Base-by-base conservation (phyloP, 2,888 invertebrate species). In the Thalpophila matura region DNA sequence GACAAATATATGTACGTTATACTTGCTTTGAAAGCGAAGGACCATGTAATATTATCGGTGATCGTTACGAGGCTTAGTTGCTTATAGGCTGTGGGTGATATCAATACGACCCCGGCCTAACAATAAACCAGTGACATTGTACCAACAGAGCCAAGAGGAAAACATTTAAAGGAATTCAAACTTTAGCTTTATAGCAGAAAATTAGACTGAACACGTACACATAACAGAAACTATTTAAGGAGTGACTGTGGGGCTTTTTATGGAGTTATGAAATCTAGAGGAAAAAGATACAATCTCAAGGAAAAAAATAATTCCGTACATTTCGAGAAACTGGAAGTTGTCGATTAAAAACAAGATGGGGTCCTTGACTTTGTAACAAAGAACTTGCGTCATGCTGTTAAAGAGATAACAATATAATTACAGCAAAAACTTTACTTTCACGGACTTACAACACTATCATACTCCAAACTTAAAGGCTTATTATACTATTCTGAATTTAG, bases 361-460 rank as follows among this genome's bases (percentile, higher is more conserved):
- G 89, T 90, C 91, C 90, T 91, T 91, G 91, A 90, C 90, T 89
- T 74, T 86, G 49, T 35, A 81, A 83, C 82, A 86, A 83, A 81
- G 74, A 74, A 69, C 62, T 77, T 70, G 67, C 70, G 66, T 58
- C 63, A 72, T 56, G 60, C 22, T 61, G 18, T 47, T 47, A 53
- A n/a, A 47, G 56, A 62, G 68, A 68, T 62, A 68, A 62, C 40
- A 53, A 58, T 68, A 47, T 61, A 70, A 75, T 75, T 70, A 35
- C 40, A 14, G 50, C 22, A 43, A 56, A 50, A 74, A 71, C 37
- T 56, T 57, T 58, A 60, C 76, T 56, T 67, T 72, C 37, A 51
- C 26, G 66, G 40, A 33, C 54, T 45, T 57, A 50, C 24, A 43
- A 18, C 35, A 24, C 53, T 22, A 51, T 42, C 45, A 33, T 51